Percentiles rank a stretch among this genome's conserved stretches.
These are phyloP conservation scores for Thalpophila matura DNA, from an alignment of 2,888 invertebrate species.

Conservation along the genomic window DNA sequence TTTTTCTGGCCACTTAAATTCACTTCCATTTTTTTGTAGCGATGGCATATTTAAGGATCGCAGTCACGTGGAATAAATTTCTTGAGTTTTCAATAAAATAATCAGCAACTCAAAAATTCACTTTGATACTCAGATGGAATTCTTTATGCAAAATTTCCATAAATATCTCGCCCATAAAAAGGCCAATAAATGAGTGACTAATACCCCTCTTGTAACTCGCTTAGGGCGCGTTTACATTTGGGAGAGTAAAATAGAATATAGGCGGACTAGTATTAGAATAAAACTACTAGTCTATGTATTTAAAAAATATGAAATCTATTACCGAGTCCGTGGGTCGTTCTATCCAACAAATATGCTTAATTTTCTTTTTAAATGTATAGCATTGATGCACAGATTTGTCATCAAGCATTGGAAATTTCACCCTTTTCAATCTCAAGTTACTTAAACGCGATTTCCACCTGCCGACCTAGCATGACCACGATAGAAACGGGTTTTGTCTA, in stretches of 20 bases:
- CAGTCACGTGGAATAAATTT: slow-evolving; percentile 14
- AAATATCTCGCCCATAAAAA: slow-evolving; percentile 43
- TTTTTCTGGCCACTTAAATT: not conserved
- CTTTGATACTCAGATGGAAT: slow-evolving; percentile 28
- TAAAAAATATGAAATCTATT: too few relatives aligned
- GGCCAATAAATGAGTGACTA: slow-evolving; percentile 37
- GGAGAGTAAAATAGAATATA: slow-evolving; percentile 13
- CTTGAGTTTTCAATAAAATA: slow-evolving; percentile 9
- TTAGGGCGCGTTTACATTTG: slow-evolving; percentile 29
- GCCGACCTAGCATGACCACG: too few relatives aligned
- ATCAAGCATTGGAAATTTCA: too few relatives aligned
- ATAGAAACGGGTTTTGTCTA: too few relatives aligned
- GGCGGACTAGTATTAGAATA: not conserved
- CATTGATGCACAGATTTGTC: too few relatives aligned
- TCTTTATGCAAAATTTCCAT: slow-evolving; percentile 28
- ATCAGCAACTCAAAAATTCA: slow-evolving; percentile 14
- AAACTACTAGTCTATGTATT: too few relatives aligned
- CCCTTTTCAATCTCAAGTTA: too few relatives aligned
- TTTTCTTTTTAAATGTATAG: too few relatives aligned
- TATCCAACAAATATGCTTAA: too few relatives aligned
- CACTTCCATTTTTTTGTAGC: slow-evolving; percentile 13
- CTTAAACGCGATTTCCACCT: too few relatives aligned
- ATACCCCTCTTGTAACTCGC: slow-evolving; percentile 23
- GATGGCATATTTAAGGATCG: slow-evolving; percentile 19
- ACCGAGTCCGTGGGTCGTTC: too few relatives aligned